Conservation (phyloP, 2,113 vertebrate genomes). For the Rattus rattus region DNA sequence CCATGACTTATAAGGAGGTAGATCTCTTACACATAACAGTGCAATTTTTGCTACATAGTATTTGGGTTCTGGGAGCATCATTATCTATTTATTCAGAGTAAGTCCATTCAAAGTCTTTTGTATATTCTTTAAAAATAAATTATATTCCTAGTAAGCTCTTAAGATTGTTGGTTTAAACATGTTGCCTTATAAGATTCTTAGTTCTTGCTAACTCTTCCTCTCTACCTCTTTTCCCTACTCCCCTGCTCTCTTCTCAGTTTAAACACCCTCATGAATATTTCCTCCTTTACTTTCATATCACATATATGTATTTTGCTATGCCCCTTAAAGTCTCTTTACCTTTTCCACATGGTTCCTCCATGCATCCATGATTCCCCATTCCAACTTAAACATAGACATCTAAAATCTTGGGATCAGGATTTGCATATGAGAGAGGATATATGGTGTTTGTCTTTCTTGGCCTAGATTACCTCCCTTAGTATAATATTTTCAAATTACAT, state of each 20-base stretch:
- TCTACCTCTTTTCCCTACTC: background rate
- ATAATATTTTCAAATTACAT: background rate
- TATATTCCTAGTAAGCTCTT: background rate
- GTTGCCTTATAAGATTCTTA: background rate
- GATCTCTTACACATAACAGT: background rate
- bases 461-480: background rate
- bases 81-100: background rate
- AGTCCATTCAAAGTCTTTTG: background rate
- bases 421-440: background rate
- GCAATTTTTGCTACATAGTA: background rate
- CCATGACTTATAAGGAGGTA: background rate
- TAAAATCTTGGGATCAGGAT: background rate
- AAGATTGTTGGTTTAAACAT: background rate
- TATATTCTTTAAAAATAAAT: background rate
- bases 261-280: background rate
- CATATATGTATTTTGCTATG: background rate
- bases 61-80: background rate
- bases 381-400: background rate
- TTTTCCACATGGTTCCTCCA: background rate
- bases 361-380: background rate
- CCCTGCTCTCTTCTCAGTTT: background rate
- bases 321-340: background rate
- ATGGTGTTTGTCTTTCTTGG: background rate
- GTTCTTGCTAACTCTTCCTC: background rate
- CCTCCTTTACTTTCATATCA: background rate